Evolutionary conservation across 2,113 vertebrate species (phyloP).

Genomic region (Pterocles orientalis): DNA sequence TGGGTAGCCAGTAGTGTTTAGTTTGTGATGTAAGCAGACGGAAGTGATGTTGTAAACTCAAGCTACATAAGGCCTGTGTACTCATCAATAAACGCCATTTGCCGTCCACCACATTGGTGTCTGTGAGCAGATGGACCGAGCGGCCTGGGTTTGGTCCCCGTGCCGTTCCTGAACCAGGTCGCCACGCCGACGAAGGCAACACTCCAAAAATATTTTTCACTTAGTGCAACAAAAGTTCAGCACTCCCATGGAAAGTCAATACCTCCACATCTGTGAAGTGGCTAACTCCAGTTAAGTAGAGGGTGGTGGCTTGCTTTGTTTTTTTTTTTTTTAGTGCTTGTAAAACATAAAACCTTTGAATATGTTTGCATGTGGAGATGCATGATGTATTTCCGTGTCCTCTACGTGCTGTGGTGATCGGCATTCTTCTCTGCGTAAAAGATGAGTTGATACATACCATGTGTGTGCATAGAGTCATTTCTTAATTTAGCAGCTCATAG

Average conservation of each 20-base stretch:
- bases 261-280: neutral
- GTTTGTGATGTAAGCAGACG: no score
- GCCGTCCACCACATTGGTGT: no score
- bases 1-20: no score
- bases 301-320: neutral
- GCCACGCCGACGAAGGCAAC: no score
- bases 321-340: neutral
- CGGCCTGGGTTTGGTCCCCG: no score
- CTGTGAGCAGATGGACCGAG: no score
- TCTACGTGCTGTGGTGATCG: neutral
- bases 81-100: no score
- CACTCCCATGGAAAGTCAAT: neutral
- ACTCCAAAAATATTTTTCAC: neutral
- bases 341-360: neutral
- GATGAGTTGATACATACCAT: neutral
- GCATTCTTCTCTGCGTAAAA: neutral
- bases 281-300: neutral
- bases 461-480: neutral
- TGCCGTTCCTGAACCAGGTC: no score
- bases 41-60: no score
- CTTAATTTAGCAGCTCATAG: conserved; percentile 2
- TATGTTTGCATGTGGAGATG: neutral
- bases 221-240: neutral
- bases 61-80: no score
- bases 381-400: neutral